Conservation (phyloP, 2,888 invertebrate genomes). For the Alloplasta piceator region DNA sequence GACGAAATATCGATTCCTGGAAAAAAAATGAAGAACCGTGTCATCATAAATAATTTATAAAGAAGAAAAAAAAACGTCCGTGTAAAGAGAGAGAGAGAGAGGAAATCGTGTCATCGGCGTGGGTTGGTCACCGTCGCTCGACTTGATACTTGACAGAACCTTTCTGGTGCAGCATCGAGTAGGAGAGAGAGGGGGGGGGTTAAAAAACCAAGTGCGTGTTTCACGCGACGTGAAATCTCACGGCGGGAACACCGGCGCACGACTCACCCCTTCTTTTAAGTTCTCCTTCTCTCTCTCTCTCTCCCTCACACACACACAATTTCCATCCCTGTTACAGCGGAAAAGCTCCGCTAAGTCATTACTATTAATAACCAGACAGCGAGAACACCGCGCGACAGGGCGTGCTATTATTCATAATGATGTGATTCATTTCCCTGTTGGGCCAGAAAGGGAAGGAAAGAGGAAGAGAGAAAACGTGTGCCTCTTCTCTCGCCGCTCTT, state of each 20-base stretch:
- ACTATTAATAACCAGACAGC: constrained; percentile 78
- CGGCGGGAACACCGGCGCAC: constrained; percentile 49
- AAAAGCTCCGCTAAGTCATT: constrained; percentile 77
- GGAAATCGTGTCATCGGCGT: constrained; percentile 27
- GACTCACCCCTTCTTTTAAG: constrained; percentile 11
- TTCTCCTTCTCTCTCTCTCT: not conserved
- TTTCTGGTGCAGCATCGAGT: constrained; percentile 33
- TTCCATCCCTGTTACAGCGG: constrained; percentile 60
- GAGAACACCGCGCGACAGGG: constrained; percentile 72
- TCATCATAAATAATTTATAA: constrained; percentile 16
- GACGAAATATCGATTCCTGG: not conserved
- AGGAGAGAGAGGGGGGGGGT: constrained; percentile 53
- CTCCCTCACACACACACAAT: constrained; percentile 30
- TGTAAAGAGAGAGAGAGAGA: constrained; percentile 16
- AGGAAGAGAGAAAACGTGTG: constrained; percentile 59
- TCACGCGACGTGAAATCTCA: constrained; percentile 76
- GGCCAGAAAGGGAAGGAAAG: constrained; percentile 48
- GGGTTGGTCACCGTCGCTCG: constrained; percentile 22
- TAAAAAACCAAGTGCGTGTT: constrained; percentile 75
- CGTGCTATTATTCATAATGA: constrained; percentile 79
- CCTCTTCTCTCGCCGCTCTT: constrained; percentile 64
- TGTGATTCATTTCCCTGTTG: constrained; percentile 76
- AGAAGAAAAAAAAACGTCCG: constrained; percentile 13
- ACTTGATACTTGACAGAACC: not conserved
- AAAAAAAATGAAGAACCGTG: constrained; percentile 21